Conservation (phyloP, 64 coral and sea anemone species). For the Montipora capricornis region DNA sequence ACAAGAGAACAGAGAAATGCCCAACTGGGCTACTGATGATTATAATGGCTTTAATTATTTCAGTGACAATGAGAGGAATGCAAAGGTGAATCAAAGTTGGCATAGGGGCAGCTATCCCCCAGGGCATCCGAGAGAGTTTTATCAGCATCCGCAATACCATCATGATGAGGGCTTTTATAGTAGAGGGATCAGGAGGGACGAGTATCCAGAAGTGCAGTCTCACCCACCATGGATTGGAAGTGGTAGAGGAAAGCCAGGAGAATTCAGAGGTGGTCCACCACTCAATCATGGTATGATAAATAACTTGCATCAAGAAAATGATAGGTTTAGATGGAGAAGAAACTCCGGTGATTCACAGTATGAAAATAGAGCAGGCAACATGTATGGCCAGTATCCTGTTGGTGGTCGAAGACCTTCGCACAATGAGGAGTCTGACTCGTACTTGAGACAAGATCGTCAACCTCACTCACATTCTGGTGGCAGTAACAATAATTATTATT, state of each 20-base stretch:
- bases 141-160: not conserved
- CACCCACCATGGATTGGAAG: conserved; percentile 2
- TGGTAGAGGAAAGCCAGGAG: not conserved
- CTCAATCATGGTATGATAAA: not conserved
- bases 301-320: not conserved
- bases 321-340: not conserved
- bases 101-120: not conserved
- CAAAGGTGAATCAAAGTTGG: not conserved
- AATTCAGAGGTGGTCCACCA: conserved; percentile 15
- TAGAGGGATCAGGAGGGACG: not conserved
- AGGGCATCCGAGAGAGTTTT: not conserved
- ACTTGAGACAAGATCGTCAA: not conserved
- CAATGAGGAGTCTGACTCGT: not conserved
- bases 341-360: not conserved
- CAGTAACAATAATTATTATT: not conserved
- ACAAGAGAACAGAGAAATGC: not conserved
- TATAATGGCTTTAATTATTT: not conserved
- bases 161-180: not conserved
- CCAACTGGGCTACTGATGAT: conserved; percentile 26
- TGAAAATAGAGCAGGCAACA: not conserved
- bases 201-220: not conserved
- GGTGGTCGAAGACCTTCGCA: not conserved
- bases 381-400: not conserved
- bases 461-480: not conserved
- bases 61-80: not conserved